Conservation (phyloP, 2,797 vertebrate species). For the Acestrorhynchus altus region DNA sequence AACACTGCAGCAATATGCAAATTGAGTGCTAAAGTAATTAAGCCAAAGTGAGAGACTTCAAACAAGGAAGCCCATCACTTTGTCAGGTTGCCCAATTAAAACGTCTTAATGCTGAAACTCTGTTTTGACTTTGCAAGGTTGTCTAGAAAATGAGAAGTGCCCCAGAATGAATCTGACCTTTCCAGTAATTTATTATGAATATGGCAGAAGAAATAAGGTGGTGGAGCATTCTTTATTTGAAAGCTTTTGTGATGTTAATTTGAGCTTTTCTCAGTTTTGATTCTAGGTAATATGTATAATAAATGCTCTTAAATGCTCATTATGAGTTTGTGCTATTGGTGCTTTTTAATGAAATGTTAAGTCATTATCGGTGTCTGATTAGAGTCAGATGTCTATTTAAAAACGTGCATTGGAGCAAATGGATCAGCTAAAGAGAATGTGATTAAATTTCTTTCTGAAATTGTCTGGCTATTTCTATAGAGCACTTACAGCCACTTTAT, state of each 20-base stretch:
- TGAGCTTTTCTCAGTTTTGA: conserved; percentile 20
- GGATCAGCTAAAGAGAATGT: background rate
- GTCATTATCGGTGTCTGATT: conserved; percentile 26
- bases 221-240: conserved; percentile 22
- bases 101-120: conserved; percentile 33
- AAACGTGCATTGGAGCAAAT: background rate
- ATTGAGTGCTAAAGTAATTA: conserved; percentile 54
- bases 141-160: conserved; percentile 23
- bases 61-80: conserved; percentile 51
- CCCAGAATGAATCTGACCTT: conserved; percentile 27
- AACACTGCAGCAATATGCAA: conserved; percentile 48
- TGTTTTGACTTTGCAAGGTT: conserved; percentile 26
- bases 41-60: conserved; percentile 48
- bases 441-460: background rate
- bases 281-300: conserved; percentile 16
- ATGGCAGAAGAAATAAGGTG: conserved; percentile 1
- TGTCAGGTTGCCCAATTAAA: conserved; percentile 55
- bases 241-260: conserved; percentile 11
- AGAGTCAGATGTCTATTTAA: conserved; percentile 15
- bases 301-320: conserved; percentile 24
- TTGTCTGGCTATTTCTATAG: background rate
- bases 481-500: background rate
- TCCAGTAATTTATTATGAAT: conserved; percentile 28
- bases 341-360: conserved; percentile 10
- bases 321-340: conserved; percentile 23